Base-by-base conservation (phyloP, 2,888 invertebrate species). In the Odontomyia ornata region DNA sequence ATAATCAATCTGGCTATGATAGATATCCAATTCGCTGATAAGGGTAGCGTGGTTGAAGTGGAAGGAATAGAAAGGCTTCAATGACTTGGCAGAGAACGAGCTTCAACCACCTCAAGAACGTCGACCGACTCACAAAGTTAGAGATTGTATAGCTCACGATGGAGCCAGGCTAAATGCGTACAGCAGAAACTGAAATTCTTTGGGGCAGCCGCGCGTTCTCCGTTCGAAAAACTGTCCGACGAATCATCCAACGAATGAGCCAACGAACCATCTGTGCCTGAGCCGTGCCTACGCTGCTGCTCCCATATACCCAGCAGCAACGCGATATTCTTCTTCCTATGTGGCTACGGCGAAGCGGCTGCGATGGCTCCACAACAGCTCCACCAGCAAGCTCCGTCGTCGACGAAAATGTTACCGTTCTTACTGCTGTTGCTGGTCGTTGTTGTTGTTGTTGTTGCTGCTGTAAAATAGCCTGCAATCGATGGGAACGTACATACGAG, bases 141-240 rank as follows among this genome's bases (percentile, higher is more conserved):
- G 5, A 56, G n/a, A n/a, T n/a, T n/a, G n/a, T 11, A 23, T 4
- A 25, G 69, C 78, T 79, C 76, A 67, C 75, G 75, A 36, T 62
- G 67, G 46, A 47, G 77, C 56, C 46, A 28, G 67, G 56, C 77
- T 13, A 67, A 76, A 64, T 71, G 71, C 52, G 77, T 11, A 57
- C 25, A 47, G 78, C 79, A 80, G 76, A 76, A 77, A 60, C 78
- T 75, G 75, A 76, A 77, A 79, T 80, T 80, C 77, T 77, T 79
- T 79, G 77, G 79, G 75, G 76, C 78, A 73, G 76, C 78, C 79
- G 78, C 79, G 78, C 62, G 80, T 80, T 72, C 78, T 76, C 77
- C 76, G 71, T n/a, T 46, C 47, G 65, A 30, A 21, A 67, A 76
- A 72, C 77, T 62, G 71, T 75, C 75, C 67, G 69, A 75, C 69